Base-by-base conservation (phyloP, 2,888 invertebrate species). In the Tineola bisselliella region DNA sequence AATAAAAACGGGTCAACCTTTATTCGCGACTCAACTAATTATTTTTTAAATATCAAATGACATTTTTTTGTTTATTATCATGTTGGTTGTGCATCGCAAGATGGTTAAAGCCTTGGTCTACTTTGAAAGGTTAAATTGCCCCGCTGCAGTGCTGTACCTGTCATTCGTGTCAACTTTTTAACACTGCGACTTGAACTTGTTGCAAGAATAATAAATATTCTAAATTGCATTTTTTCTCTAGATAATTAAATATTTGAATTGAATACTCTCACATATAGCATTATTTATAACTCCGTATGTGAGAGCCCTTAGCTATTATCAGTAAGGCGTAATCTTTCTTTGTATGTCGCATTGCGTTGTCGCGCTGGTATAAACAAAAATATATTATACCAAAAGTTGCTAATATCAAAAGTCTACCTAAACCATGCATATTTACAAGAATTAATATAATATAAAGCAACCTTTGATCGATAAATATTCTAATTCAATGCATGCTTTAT, bases 91-190 rank as follows among this genome's bases (percentile, higher is more conserved):
- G 38, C 38, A 38, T 15, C 15, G 15, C 48, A 17, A 48, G 48
- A 48, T 48, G 48, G 15, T n/a, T n/a, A n/a, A 48, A 48, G 15
- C 48, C 48, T 48, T 48, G 48, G 17, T 48, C 48, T 48, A 48
- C 48, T 48, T 48, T 17, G 10, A 8, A 48, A 17, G 48, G 48
- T 48, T 48, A 48, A 48, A 48, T 17, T 48, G 15, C 48, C 15
- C 38, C 2, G 13, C n/a, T 48, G 15, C 48, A 2, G 6, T 5
- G 13, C n/a, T 48, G 15, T 48, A 48, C 48, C 48, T 17, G 48
- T 15, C 15, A 48, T 48, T 15, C 48, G 15, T 13, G 48, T 48
- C 6, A 8, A n/a, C 48, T 48, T 48, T 17, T 6, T 3, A 48
- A 48, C 48, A 5, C n/a, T n/a, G 48, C 48, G 48, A 48, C 48